phyloP scores from a whole-genome alignment of 2,113 vertebrate genomes.

The Lucifuga dentata region DNA sequence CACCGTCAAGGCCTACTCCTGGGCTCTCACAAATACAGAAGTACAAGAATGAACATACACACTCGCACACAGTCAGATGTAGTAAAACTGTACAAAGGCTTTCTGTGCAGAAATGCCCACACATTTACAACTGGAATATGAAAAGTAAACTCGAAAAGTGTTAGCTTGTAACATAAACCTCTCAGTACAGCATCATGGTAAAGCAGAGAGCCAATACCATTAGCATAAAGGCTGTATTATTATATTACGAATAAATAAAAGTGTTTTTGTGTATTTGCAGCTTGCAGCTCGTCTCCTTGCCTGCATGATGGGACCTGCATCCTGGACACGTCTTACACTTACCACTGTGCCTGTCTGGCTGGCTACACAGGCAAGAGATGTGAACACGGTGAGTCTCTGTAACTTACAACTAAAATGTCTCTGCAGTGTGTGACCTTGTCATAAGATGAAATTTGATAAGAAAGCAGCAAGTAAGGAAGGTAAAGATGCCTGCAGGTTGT shows the following conservation, averaged over 20 bases:
- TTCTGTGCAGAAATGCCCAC: slow-evolving; percentile 26
- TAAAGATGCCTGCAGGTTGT: neutral
- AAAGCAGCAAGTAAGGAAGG: rapidly evolving
- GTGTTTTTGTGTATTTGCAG: slow-evolving; percentile 74
- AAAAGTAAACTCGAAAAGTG: slow-evolving; percentile 24
- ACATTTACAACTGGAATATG: slow-evolving; percentile 29
- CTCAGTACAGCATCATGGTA: neutral
- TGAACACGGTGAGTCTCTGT: slow-evolving; percentile 87
- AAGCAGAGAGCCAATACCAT: neutral
- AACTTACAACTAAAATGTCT: neutral
- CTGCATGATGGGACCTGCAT: slow-evolving; percentile 94
- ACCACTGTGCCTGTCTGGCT: slow-evolving; percentile 92
- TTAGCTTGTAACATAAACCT: slow-evolving; percentile 15
- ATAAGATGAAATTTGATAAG: neutral
- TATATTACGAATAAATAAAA: neutral
- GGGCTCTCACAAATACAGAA: too few relatives aligned
- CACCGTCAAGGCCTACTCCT: slow-evolving; percentile 6
- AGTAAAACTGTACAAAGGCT: slow-evolving; percentile 53
- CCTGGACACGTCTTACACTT: slow-evolving; percentile 85
- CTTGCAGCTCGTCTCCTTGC: slow-evolving; percentile 94
- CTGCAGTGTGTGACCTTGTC: neutral
- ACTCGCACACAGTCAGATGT: slow-evolving; percentile 22
- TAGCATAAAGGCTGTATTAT: neutral
- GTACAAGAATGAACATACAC: neutral
- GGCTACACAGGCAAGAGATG: slow-evolving; percentile 93